These are phyloP conservation scores for Mimachlamys varia DNA, from an alignment of 2,888 invertebrate genomes.

Conservation along the genomic window DNA sequence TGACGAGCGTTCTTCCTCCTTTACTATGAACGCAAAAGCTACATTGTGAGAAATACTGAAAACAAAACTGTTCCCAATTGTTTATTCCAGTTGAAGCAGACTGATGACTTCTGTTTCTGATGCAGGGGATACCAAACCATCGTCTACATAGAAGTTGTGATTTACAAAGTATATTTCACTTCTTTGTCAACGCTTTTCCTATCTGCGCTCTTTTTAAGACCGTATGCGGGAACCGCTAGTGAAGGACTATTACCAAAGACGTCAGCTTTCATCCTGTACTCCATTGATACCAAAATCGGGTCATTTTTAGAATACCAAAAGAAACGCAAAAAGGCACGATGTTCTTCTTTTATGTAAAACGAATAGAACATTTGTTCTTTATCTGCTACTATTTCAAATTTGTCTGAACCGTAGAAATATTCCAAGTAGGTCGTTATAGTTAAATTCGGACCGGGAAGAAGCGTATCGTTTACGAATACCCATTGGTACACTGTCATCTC, in stretches of 20 bases:
- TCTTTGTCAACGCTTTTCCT: conserved; percentile 26
- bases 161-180: conserved; percentile 48
- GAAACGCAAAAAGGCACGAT: conserved; percentile 51
- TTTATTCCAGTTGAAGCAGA: too few relatives aligned
- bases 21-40: too few relatives aligned
- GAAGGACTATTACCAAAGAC: conserved; percentile 57
- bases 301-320: too few relatives aligned
- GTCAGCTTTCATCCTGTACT: conserved; percentile 53
- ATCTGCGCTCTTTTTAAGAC: conserved; percentile 48
- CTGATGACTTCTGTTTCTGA: conserved; percentile 33
- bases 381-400: conserved; percentile 49
- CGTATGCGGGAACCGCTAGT: conserved; percentile 52
- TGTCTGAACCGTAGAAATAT: conserved; percentile 50
- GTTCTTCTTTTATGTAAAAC: conserved; percentile 47
- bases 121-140: conserved; percentile 49
- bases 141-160: conserved; percentile 57
- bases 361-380: conserved; percentile 56
- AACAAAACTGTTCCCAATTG: too few relatives aligned
- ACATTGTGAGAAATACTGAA: too few relatives aligned
- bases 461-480: conserved; percentile 52
- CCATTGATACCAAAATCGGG: too few relatives aligned
- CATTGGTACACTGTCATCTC: conserved; percentile 42
- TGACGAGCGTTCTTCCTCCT: too few relatives aligned
- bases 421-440: conserved; percentile 53
- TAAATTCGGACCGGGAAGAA: conserved; percentile 52